Percentiles rank a stretch among this genome's conserved stretches.
Conservation (phyloP, 2,888 invertebrate species). For the Melipona beecheii region DNA sequence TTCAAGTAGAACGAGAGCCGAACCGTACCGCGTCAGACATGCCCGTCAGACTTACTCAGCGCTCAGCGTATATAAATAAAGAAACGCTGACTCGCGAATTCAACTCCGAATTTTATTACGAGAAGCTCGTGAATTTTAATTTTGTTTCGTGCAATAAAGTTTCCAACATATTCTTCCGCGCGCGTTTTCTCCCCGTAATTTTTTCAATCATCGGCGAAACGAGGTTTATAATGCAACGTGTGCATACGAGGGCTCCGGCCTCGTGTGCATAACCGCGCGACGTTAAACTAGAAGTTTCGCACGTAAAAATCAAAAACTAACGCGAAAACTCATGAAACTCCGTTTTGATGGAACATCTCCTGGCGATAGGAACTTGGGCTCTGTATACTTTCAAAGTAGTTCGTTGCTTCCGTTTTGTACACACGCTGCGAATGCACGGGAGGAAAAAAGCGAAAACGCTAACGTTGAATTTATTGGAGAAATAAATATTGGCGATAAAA, state of each 20-base stretch:
- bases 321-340: slow-evolving; percentile 7
- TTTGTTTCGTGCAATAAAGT: not conserved
- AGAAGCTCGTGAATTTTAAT: not conserved
- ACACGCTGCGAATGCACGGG: no score
- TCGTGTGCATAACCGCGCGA: not conserved
- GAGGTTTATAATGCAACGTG: no score
- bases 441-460: not conserved
- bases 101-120: no score
- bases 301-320: slow-evolving; percentile 7
- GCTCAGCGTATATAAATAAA: no score
- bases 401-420: not conserved
- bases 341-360: slow-evolving; percentile 15
- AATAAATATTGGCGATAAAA: no score
- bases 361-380: slow-evolving; percentile 2
- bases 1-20: no score
- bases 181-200: not conserved
- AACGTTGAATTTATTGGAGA: no score
- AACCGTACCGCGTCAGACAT: no score
- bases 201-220: not conserved
- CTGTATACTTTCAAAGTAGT: slow-evolving; percentile 17
- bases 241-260: no score
- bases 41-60: no score
- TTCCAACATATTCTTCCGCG: not conserved
- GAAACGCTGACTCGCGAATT: not conserved
- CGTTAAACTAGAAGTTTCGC: slow-evolving; percentile 2